Percentiles rank a stretch among this genome's conserved stretches.
These are phyloP conservation scores for Phocoena sinus DNA, from an alignment of 2,113 vertebrate genomes.

Conservation along the genomic window DNA sequence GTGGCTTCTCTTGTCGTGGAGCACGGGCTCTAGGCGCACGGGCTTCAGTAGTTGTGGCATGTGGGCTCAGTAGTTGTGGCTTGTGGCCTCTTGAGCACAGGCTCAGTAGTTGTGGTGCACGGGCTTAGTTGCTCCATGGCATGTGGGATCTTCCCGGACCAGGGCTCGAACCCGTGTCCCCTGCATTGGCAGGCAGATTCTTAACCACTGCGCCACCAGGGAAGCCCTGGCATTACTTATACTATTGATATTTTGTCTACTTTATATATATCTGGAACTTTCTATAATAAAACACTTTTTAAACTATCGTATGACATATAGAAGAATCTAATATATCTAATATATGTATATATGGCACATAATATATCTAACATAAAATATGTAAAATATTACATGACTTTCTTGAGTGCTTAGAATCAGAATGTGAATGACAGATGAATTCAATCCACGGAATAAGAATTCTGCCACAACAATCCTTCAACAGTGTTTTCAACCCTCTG, in stretches of 20 bases:
- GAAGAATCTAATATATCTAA: neutral
- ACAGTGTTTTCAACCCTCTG: neutral
- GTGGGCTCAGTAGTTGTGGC: no score
- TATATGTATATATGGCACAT: neutral
- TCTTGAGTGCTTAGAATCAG: neutral
- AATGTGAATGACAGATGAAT: neutral
- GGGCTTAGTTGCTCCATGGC: no score
- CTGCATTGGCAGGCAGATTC: no score
- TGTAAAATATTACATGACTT: neutral
- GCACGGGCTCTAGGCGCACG: no score
- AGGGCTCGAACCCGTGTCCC: no score
- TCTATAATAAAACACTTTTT: neutral
- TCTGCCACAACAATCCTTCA: neutral
- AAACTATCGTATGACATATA: neutral
- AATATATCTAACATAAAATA: neutral
- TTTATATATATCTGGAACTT: neutral
- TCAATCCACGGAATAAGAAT: neutral
- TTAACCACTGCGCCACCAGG: no score
- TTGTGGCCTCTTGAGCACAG: fast-evolving
- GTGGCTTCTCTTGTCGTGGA: no score
- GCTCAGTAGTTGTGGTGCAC: no score
- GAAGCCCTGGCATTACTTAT: neutral
- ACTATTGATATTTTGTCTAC: neutral
- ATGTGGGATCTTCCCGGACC: no score
- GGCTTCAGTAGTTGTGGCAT: no score